These are phyloP conservation scores for Caenorhabditis japonica DNA, from an alignment of 2,888 invertebrate species.

Conservation along the genomic window DNA sequence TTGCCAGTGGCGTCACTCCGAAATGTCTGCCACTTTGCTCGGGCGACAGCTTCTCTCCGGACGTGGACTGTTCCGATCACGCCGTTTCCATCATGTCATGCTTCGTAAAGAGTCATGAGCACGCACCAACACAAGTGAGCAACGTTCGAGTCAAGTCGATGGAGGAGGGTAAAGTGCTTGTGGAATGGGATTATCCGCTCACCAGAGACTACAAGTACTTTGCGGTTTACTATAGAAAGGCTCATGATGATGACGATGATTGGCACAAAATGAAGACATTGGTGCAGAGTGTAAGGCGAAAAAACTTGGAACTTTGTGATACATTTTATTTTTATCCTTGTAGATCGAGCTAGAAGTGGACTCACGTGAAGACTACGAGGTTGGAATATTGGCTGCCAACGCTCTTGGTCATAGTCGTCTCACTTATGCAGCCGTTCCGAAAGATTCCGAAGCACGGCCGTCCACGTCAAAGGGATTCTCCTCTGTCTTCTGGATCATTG, in stretches of 20 bases:
- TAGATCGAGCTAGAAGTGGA: constrained; percentile 41
- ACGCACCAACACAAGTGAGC: constrained; percentile 43
- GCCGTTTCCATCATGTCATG: constrained; percentile 59
- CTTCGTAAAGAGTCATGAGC: constrained; percentile 53
- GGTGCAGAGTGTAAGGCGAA: constrained; percentile 45
- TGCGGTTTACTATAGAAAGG: constrained; percentile 59
- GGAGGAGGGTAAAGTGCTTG: constrained; percentile 12
- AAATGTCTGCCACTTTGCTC: constrained; percentile 63
- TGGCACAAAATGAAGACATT: constrained; percentile 50
- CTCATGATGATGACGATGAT: constrained; percentile 26
- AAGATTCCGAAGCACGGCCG: constrained; percentile 17
- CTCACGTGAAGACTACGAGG: constrained; percentile 41
- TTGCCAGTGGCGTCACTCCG: constrained; percentile 40
- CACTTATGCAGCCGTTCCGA: constrained; percentile 43
- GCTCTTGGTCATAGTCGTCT: constrained; percentile 61
- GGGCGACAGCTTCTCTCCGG: constrained; percentile 46
- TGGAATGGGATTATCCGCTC: constrained; percentile 58
- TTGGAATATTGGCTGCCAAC: constrained; percentile 64
- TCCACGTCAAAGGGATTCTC: constrained; percentile 23
- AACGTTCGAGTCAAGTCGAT: constrained; percentile 34
- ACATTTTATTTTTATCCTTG: not conserved
- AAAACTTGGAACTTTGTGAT: not conserved
- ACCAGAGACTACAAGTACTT: constrained; percentile 57
- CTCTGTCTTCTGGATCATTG: constrained; percentile 46
- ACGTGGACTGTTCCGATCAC: constrained; percentile 48